phyloP scores from a whole-genome alignment of 2,888 invertebrate species.

The Sycophila texana region DNA sequence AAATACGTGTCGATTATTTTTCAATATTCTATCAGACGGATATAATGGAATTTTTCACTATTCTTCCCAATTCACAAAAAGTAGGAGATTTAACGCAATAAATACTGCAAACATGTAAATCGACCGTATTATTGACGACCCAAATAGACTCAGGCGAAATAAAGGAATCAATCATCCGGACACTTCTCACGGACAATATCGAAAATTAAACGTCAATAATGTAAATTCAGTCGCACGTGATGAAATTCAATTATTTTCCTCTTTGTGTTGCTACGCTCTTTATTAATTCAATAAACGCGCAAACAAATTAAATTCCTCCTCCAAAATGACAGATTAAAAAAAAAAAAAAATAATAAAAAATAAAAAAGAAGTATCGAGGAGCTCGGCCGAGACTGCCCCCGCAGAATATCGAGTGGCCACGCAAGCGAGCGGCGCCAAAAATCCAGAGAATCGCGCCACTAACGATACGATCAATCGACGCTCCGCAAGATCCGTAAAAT shows the following conservation, averaged over 20 bases:
- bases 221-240: slow-evolving; percentile 38
- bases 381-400: not conserved
- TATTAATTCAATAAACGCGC: slow-evolving; percentile 34
- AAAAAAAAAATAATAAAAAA: slow-evolving; percentile 5
- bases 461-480: slow-evolving; percentile 22
- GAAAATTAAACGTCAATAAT: slow-evolving; percentile 41
- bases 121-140: not conserved
- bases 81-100: not conserved
- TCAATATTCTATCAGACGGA: too few species aligned
- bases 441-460: slow-evolving; percentile 28
- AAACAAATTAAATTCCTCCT: slow-evolving; percentile 44
- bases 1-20: too few species aligned
- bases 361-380: not conserved
- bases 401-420: slow-evolving; percentile 1
- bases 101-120: slow-evolving; percentile 10
- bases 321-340: not conserved
- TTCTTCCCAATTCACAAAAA: not conserved
- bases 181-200: slow-evolving; percentile 23
- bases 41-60: too few species aligned
- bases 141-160: slow-evolving; percentile 7
- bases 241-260: slow-evolving; percentile 37
- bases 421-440: slow-evolving; percentile 1
- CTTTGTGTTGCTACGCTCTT: slow-evolving; percentile 6
- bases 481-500: too few species aligned
- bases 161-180: slow-evolving; percentile 36